Evolutionary conservation across 1,140 invertebrate species (phyloP).

Genomic region (Andrena cerasifolii): DNA sequence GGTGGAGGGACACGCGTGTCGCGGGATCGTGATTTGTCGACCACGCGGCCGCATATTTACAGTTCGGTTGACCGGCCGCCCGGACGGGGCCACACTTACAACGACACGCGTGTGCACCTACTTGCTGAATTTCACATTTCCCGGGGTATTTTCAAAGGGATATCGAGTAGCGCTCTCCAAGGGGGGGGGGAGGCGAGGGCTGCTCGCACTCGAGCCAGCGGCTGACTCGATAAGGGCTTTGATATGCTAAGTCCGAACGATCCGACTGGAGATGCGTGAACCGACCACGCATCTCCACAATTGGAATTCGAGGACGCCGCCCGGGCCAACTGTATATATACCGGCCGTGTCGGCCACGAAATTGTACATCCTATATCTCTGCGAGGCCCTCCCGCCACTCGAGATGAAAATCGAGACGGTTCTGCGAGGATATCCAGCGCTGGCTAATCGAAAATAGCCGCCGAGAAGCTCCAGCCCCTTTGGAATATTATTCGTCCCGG

Average conservation of each 20-base stretch:
- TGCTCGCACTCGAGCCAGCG: constrained; percentile 49
- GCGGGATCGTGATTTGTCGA: constrained; percentile 54
- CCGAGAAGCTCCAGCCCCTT: background rate
- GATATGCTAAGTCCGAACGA: constrained; percentile 78
- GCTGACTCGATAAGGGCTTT: constrained; percentile 75
- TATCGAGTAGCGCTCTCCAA: constrained; percentile 69
- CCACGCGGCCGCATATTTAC: constrained; percentile 50
- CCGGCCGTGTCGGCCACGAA: constrained; percentile 5
- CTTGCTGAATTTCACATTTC: constrained; percentile 72
- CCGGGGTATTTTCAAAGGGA: constrained; percentile 72
- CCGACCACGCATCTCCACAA: constrained; percentile 68
- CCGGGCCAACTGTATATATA: background rate
- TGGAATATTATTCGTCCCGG: background rate
- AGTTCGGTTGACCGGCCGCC: constrained; percentile 44
- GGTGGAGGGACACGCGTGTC: constrained; percentile 20
- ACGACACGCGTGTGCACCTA: constrained; percentile 37
- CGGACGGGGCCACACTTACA: background rate
- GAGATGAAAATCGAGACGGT: constrained; percentile 48
- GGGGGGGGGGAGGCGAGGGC: constrained; percentile 32
- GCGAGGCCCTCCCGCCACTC: background rate
- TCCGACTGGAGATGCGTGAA: constrained; percentile 71
- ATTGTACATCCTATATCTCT: constrained; percentile 18
- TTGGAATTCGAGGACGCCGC: constrained; percentile 63
- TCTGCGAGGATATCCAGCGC: constrained; percentile 1
- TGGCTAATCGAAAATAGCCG: constrained; percentile 58